Base-by-base conservation (phyloP, 2,113 vertebrate genomes). In the Amphiprion ocellaris region DNA sequence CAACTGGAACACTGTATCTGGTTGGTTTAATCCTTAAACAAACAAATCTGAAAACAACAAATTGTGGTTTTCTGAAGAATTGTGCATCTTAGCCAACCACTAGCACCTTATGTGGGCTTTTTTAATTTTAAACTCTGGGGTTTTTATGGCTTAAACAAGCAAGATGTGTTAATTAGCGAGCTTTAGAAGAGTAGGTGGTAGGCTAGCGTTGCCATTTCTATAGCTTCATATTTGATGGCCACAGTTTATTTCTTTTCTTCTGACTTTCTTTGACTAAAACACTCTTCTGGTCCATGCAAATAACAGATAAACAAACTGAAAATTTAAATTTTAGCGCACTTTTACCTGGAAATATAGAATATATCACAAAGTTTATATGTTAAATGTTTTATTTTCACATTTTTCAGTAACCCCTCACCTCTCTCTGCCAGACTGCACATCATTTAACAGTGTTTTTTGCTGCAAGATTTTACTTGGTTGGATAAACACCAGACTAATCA, bases 401-500 rank as follows among this genome's bases (percentile, higher is more conserved):
- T 26, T 26, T 26, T 26, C 26, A 26, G 26, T 26, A 26, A 26
- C 26, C 26, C 26, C 26, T 37, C 33, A 7, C 33, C 33, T 37
- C 8, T 37, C 33, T 37, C 9, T 37, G 7, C 33, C 33, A 37
- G 33, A 37, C 33, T 37, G 2, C 33, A 37, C 33, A 9, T 37
- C 33, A 9, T 9, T 9, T 37, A 37, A 9, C 33, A 9, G 8
- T 37, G 33, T 37, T 37, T 37, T 46, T 23, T 52, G 33, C 14
- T 19, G 19, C 1, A 49, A 24, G n/a, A 60, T 52, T 58, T 24
- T 10, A 28, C 54, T 76, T 53, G 49, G 62, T 66, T 66, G 23
- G 15, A 56, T 24, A 17, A 39, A 21, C 15, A 17, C 23, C n/a
- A 21, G 8, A 52, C 54, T 66, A 60, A 61, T 78, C 55, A 56